phyloP scores from a whole-genome alignment of 2,888 invertebrate species.

The Harpalus rubripes region DNA sequence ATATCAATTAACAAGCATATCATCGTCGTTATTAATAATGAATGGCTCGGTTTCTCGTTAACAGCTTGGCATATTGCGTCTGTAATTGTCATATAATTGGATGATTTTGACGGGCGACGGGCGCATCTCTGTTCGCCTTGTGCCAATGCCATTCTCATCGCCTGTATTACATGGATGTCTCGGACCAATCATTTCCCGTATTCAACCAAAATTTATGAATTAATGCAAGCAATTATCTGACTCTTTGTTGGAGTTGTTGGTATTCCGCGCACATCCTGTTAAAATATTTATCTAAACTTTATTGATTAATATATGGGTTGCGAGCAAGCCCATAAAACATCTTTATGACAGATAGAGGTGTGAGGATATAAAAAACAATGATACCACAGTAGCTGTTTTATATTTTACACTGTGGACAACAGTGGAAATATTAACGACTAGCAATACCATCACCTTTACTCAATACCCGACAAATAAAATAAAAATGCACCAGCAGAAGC shows the following conservation, averaged over 20 bases:
- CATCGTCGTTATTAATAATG: slow-evolving; percentile 61
- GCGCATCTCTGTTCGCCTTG: slow-evolving; percentile 23
- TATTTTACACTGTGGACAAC: slow-evolving; percentile 51
- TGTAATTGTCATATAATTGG: slow-evolving; percentile 65
- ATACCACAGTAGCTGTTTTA: slow-evolving; percentile 56
- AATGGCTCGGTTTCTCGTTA: slow-evolving; percentile 57
- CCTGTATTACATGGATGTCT: background rate
- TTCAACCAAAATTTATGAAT: slow-evolving; percentile 38
- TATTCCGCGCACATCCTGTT: slow-evolving; percentile 21
- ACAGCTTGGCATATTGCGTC: slow-evolving; percentile 54
- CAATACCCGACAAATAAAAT: slow-evolving; percentile 38
- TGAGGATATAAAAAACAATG: slow-evolving; percentile 58
- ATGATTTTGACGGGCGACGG: slow-evolving; percentile 58
- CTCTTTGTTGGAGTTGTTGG: slow-evolving; percentile 23
- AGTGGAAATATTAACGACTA: slow-evolving; percentile 29
- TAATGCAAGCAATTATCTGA: slow-evolving; percentile 36
- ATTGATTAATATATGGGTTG: slow-evolving; percentile 53
- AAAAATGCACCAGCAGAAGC: slow-evolving; percentile 25
- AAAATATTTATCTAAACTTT: slow-evolving; percentile 61
- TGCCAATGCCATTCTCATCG: background rate
- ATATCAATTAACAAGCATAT: slow-evolving; percentile 61
- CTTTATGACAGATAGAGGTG: slow-evolving; percentile 58
- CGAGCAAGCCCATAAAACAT: slow-evolving; percentile 52
- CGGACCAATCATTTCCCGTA: slow-evolving; percentile 50
- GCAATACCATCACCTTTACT: slow-evolving; percentile 18